Evolutionary conservation across 2,888 invertebrate species (phyloP).

Genomic region (Phengaris arion): DNA sequence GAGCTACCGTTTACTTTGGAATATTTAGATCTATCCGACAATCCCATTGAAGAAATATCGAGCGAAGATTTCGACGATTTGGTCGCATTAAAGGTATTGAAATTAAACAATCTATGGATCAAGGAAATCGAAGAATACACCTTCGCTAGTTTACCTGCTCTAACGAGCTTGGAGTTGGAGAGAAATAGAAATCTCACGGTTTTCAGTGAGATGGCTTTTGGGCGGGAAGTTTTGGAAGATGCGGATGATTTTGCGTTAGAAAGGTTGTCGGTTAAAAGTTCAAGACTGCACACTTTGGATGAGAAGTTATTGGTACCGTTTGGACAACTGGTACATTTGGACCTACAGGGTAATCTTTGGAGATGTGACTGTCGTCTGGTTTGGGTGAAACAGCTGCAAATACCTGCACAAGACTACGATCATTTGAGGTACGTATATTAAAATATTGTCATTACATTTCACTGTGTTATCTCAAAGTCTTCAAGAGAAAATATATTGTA

Average conservation of each 20-base stretch:
- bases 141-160: conserved; percentile 74
- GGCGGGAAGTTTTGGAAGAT: conserved; percentile 59
- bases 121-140: conserved; percentile 74
- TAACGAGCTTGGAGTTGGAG: conserved; percentile 75
- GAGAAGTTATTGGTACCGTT: conserved; percentile 64
- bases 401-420: conserved; percentile 59
- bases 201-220: conserved; percentile 71
- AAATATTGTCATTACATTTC: too few relatives aligned
- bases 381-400: conserved; percentile 71
- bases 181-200: conserved; percentile 75
- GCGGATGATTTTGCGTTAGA: conserved; percentile 67
- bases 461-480: too few relatives aligned
- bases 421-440: conserved; percentile 64
- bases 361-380: conserved; percentile 80
- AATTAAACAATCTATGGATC: conserved; percentile 79
- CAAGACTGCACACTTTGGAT: conserved; percentile 63
- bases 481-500: too few relatives aligned
- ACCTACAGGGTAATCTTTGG: conserved; percentile 82
- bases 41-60: conserved; percentile 72
- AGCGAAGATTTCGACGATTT: conserved; percentile 72
- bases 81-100: conserved; percentile 73
- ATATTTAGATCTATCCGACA: conserved; percentile 82
- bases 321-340: conserved; percentile 65
- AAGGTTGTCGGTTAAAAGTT: conserved; percentile 68
- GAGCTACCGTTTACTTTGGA: conserved; percentile 77